Evolutionary conservation across 2,888 invertebrate genomes (phyloP), one percentile per base, ranked within the genome.

Genomic region (Meteorus colon): DNA sequence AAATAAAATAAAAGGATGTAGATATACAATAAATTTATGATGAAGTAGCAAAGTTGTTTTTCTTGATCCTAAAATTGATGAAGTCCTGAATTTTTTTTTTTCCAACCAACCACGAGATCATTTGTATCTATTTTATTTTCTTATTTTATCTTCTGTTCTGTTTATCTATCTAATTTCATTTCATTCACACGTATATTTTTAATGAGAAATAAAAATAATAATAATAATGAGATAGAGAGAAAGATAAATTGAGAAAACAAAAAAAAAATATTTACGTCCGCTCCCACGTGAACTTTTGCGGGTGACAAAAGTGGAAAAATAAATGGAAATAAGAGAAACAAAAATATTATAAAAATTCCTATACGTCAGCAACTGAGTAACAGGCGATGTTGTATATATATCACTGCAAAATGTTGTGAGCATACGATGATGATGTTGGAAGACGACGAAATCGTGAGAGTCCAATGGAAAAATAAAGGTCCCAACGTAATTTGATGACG

Each of bases 381-480:
- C 41, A 71, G 27, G 19, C 27, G 27, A 66, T 34, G 37, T 59
- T 41, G 34, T 66, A 45, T 51, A 24, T 12, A 41, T 65, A 37
- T 65, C 37, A 48, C 27, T n/a, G 45, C 72, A 27, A 62, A 60
- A 60, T 60, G 65, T 31, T 59, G 60, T n/a, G 76, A 62, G 29
- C 62, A 72, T 62, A 72, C 62, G 62, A 51, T 59, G 29, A 27
- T 77, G 75, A 72, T 71, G 29, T 60, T 65, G 74, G 73, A 67
- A 62, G 78, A 75, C 71, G 78, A 78, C 80, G 76, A 81, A 83
- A 82, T 83, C 83, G 83, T 83, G 83, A 80, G 82, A 83, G 76
- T 78, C 76, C 45, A 45, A 76, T 48, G 80, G 79, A 78, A 79
- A 81, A 82, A 82, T 80, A 80, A 80, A 82, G 79, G 79, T 74